A percentile compares a stretch with the other conserved stretches of the same genome.
phyloP scores from a whole-genome alignment of 2,888 invertebrate species.

The Sesia bembeciformis region DNA sequence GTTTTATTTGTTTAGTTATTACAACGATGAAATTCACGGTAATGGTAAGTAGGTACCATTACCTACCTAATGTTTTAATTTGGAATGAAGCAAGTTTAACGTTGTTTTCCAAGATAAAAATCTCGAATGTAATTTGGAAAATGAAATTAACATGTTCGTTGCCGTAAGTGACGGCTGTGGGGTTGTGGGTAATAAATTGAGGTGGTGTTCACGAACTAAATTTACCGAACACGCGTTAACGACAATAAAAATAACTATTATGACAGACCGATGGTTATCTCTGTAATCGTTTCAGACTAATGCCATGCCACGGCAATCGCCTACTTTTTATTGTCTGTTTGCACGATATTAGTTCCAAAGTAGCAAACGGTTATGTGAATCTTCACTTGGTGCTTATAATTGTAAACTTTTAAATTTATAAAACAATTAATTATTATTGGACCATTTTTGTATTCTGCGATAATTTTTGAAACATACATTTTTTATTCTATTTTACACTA shows the following conservation, averaged over 20 bases:
- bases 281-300: conserved; percentile 51
- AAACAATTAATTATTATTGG: no score
- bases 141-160: conserved; percentile 48
- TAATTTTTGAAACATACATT: no score
- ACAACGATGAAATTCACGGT: conserved; percentile 3
- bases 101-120: conserved; percentile 32
- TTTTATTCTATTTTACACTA: no score
- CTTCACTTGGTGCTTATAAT: no score
- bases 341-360: no score
- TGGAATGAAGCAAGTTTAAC: conserved; percentile 10
- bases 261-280: conserved; percentile 42
- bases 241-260: conserved; percentile 51
- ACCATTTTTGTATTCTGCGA: no score
- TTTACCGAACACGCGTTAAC: conserved; percentile 40
- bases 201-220: conserved; percentile 40
- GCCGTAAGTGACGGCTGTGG: conserved; percentile 27
- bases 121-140: conserved; percentile 47
- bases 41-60: neutral
- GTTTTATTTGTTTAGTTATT: conserved; percentile 14
- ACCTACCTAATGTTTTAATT: conserved; percentile 10
- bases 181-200: conserved; percentile 32
- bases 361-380: no score
- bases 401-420: no score
- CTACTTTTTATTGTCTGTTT: conserved; percentile 8
- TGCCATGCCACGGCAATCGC: conserved; percentile 22